phyloP scores from a whole-genome alignment of 2,797 vertebrate genomes.

The Thaleichthys pacificus region DNA sequence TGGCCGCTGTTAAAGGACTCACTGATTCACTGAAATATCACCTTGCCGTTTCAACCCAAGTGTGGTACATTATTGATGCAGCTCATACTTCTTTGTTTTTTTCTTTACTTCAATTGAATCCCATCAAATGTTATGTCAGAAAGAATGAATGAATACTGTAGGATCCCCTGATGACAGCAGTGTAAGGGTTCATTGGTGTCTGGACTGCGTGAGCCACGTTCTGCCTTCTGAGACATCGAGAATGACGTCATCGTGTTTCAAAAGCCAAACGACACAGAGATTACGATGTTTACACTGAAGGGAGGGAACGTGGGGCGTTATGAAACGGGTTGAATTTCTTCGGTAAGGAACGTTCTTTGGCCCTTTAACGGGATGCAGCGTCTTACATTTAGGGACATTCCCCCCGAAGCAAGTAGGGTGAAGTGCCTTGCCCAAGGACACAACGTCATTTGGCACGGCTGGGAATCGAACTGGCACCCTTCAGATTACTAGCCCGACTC shows the following conservation, averaged over 20 bases:
- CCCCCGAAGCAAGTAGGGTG: too few species aligned
- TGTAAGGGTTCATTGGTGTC: conserved; percentile 40
- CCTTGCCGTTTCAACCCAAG: neutral
- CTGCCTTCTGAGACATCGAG: neutral
- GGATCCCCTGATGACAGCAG: conserved; percentile 22
- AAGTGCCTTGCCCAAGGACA: too few species aligned
- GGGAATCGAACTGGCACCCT: too few species aligned
- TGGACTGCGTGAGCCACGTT: conserved; percentile 6
- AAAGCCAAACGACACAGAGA: neutral
- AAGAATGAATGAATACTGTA: conserved; percentile 3
- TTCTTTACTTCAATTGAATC: neutral
- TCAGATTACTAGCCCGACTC: too few species aligned
- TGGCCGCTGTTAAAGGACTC: neutral
- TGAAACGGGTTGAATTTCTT: neutral
- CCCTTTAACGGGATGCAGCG: neutral
- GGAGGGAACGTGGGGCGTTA: neutral
- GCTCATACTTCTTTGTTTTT: neutral
- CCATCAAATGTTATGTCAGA: conserved; percentile 10
- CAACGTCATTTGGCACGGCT: too few species aligned
- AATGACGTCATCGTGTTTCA: conserved; percentile 15
- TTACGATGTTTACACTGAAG: neutral
- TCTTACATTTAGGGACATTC: too few species aligned
- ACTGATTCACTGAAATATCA: neutral
- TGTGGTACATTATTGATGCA: neutral
- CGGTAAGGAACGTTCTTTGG: neutral